Percentiles rank a stretch among this genome's conserved stretches.
phyloP scores from a whole-genome alignment of 2,113 vertebrate genomes.

The Hydrochoerus hydrochaeris region DNA sequence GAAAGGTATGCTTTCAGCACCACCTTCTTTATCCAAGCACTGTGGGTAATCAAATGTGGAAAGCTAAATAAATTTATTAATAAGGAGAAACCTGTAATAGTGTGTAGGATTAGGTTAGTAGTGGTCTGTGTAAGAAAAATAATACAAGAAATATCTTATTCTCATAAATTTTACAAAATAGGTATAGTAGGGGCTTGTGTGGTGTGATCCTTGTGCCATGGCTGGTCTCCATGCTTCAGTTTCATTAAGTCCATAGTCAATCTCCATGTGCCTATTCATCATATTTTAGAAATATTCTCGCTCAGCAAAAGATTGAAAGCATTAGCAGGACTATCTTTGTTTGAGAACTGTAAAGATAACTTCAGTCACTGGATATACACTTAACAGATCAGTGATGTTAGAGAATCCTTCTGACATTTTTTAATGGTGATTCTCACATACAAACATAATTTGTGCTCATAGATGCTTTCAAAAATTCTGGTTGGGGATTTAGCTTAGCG shows the following conservation, averaged over 20 bases:
- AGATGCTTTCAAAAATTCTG: not conserved
- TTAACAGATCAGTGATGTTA: not conserved
- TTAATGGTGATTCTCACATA: not conserved
- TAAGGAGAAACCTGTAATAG: not conserved
- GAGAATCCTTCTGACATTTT: not conserved
- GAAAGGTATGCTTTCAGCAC: not conserved
- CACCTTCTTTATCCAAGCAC: not conserved
- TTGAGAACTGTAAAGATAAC: slow-evolving; percentile 3
- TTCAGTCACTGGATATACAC: not conserved
- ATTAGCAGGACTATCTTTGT: not conserved
- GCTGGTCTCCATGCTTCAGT: not conserved
- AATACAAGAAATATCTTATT: not conserved
- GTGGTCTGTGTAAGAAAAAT: not conserved
- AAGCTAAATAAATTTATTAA: not conserved
- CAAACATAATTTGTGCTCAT: slow-evolving; percentile 34
- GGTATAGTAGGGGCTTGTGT: not conserved
- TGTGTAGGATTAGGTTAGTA: not conserved
- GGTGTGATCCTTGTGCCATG: not conserved
- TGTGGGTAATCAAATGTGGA: not conserved
- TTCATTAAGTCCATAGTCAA: not conserved
- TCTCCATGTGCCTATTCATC: not conserved
- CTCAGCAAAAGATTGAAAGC: slow-evolving; percentile 27
- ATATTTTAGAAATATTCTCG: not conserved
- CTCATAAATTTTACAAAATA: slow-evolving; percentile 32
- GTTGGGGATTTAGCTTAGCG: too few relatives aligned